These are phyloP conservation scores for Plecotus auritus DNA, from an alignment of 2,113 vertebrate species.

Conservation along the genomic window DNA sequence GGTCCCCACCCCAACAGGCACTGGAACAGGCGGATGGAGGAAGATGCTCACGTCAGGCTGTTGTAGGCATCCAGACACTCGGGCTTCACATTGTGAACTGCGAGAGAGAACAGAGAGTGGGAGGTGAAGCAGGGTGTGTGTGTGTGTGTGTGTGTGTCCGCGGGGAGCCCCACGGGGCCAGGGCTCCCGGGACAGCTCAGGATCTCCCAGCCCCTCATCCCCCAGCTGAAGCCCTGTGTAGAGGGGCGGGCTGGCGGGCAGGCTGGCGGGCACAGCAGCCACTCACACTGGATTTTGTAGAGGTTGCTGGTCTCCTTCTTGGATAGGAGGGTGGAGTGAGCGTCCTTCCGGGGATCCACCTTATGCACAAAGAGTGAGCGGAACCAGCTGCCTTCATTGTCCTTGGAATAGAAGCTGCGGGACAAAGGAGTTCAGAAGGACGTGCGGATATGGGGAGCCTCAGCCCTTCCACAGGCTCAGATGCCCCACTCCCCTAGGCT, in stretches of 20 bases:
- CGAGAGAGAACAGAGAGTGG: slow-evolving; percentile 23
- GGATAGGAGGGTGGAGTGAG: slow-evolving; percentile 96
- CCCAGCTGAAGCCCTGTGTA: not conserved
- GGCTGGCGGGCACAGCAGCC: rapidly evolving
- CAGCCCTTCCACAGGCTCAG: not conserved
- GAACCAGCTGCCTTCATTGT: slow-evolving; percentile 91
- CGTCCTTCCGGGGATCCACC: slow-evolving; percentile 94
- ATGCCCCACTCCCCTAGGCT: not conserved
- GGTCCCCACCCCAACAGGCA: not conserved
- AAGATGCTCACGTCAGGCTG: slow-evolving; percentile 89
- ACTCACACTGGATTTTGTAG: slow-evolving; percentile 97
- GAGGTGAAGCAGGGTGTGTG: not conserved
- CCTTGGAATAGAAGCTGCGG: slow-evolving; percentile 86
- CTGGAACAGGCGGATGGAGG: not conserved
- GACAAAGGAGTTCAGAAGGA: not conserved
- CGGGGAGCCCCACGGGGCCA: not conserved
- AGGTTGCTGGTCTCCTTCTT: slow-evolving; percentile 96
- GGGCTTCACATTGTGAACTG: slow-evolving; percentile 97
- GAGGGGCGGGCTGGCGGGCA: rapidly evolving
- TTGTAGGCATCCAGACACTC: slow-evolving; percentile 94
- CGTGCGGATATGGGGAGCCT: not conserved
- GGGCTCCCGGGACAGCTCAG: not conserved
- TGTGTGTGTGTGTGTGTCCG: too few species aligned
- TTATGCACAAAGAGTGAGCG: slow-evolving; percentile 94
- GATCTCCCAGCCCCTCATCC: not conserved